These are phyloP conservation scores for Pogonocherus hispidulus DNA, from an alignment of 2,888 invertebrate species.

Conservation along the genomic window DNA sequence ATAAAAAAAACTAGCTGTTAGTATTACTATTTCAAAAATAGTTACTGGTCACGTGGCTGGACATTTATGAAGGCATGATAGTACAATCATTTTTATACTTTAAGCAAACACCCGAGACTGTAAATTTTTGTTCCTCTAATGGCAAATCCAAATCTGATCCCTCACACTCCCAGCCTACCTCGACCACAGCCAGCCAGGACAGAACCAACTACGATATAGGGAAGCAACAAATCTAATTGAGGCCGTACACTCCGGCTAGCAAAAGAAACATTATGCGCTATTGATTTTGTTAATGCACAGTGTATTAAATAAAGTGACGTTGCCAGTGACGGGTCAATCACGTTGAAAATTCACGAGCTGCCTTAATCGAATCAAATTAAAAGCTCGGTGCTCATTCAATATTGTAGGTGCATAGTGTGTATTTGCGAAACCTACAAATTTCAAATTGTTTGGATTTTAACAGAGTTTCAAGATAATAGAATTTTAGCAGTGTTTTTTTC, in stretches of 20 bases:
- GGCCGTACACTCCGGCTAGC: not conserved
- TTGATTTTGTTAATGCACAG: conserved; percentile 15
- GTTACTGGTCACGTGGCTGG: too few relatives aligned
- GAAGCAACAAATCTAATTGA: conserved; percentile 19
- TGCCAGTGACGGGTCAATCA: conserved; percentile 14
- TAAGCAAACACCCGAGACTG: too few relatives aligned
- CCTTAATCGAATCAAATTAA: not conserved
- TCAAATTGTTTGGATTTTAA: not conserved
- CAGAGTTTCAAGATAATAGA: not conserved
- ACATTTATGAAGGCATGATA: too few relatives aligned
- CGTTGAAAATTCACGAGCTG: not conserved
- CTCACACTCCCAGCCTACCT: not conserved
- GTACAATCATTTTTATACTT: too few relatives aligned
- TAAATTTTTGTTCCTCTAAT: too few relatives aligned
- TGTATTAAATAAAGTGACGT: conserved; percentile 15
- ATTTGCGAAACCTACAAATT: not conserved
- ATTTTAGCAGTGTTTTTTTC: too few relatives aligned
- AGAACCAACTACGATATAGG: not conserved
- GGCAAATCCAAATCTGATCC: too few relatives aligned
- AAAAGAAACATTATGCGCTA: conserved; percentile 12
- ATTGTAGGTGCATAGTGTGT: not conserved
- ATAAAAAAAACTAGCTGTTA: too few relatives aligned
- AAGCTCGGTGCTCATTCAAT: not conserved
- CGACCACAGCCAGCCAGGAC: not conserved
- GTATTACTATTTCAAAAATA: too few relatives aligned